Evolutionary conservation across 2,797 vertebrate species (phyloP).

Genomic region (Holocentrus rufus): DNA sequence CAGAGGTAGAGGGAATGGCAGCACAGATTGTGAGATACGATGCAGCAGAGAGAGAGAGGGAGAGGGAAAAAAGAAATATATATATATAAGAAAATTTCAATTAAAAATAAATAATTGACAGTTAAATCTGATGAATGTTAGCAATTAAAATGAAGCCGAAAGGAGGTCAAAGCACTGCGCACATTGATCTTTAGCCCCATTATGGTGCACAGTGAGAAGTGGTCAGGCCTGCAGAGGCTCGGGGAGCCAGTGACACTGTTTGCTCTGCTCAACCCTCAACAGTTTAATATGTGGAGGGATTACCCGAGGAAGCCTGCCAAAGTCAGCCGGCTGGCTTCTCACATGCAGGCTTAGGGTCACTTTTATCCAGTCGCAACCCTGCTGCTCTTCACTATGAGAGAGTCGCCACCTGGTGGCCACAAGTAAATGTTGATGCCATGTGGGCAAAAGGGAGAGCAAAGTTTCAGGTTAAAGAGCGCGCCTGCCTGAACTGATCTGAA

Average conservation of each 20-base stretch:
- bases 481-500: neutral
- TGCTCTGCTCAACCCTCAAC: slow-evolving; percentile 26
- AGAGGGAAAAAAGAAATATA: neutral
- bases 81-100: neutral
- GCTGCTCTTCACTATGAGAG: slow-evolving; percentile 5
- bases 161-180: neutral
- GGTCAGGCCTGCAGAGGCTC: neutral
- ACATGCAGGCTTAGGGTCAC: slow-evolving; percentile 35
- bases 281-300: slow-evolving; percentile 52
- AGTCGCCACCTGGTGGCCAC: slow-evolving; percentile 63
- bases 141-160: neutral
- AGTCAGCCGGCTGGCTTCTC: slow-evolving; percentile 41
- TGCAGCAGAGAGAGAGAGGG: neutral
- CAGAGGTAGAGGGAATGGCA: neutral
- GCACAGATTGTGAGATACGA: neutral
- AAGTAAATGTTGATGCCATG: neutral
- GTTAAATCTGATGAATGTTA: no score
- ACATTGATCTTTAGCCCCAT: neutral
- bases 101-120: neutral
- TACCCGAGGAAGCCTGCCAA: slow-evolving; percentile 30
- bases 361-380: slow-evolving; percentile 1
- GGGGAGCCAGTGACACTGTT: slow-evolving; percentile 22
- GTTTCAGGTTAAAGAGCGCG: neutral
- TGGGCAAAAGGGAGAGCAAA: neutral
- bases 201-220: neutral